Evolutionary conservation across 2,113 vertebrate genomes (phyloP).

Genomic region (Tachysurus vachellii): DNA sequence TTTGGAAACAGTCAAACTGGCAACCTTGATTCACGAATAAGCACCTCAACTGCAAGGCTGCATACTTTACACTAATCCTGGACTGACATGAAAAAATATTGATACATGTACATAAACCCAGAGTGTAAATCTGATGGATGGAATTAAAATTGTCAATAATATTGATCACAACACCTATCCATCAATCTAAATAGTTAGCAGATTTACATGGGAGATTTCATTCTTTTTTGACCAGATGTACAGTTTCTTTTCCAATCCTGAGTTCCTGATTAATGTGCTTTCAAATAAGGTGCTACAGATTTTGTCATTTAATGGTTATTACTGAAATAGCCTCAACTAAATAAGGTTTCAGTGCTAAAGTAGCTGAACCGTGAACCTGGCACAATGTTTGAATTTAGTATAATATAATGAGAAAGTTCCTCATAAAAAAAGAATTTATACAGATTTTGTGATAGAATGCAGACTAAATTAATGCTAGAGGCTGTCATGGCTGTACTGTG

Average conservation of each 20-base stretch:
- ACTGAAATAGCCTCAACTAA: not conserved
- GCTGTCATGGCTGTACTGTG: not conserved
- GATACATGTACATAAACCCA: not conserved
- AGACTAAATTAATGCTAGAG: not conserved
- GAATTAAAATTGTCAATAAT: conserved; percentile 4
- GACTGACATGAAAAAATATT: not conserved
- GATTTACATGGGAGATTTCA: not conserved
- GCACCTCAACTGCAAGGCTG: not conserved
- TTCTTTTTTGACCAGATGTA: not conserved
- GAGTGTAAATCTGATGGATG: conserved; percentile 12
- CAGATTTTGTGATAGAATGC: not conserved
- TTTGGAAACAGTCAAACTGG: not conserved
- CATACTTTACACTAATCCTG: not conserved
- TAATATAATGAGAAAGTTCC: not conserved
- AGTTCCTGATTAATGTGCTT: not conserved
- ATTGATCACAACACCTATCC: not conserved
- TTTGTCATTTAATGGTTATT: not conserved
- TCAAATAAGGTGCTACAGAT: not conserved
- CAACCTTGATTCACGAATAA: not conserved
- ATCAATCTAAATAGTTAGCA: not conserved
- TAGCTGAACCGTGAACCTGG: not conserved
- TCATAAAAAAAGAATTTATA: not conserved
- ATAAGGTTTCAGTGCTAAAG: not conserved
- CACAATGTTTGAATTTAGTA: not conserved
- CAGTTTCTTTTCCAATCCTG: too few species aligned